Percentiles rank a stretch among this genome's conserved stretches.
phyloP scores from a whole-genome alignment of 1,140 invertebrate genomes.

The Camponotus vicinus region DNA sequence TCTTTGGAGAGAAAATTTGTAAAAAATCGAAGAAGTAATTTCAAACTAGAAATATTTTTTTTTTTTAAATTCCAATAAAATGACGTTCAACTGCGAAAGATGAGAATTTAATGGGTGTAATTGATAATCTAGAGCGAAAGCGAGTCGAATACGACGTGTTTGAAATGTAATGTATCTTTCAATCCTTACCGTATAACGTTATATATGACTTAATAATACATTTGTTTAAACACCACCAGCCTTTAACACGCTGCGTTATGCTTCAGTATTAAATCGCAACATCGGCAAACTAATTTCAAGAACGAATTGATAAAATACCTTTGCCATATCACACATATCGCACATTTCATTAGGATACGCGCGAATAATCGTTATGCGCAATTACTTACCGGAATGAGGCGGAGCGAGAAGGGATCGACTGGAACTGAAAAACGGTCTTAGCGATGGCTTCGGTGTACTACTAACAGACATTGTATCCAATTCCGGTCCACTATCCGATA shows the following conservation, averaged over 20 bases:
- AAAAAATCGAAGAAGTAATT: neutral
- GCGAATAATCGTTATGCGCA: neutral
- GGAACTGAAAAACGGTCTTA: slow-evolving; percentile 97
- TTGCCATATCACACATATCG: slow-evolving; percentile 40
- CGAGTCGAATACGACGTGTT: slow-evolving; percentile 42
- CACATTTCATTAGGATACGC: slow-evolving; percentile 30
- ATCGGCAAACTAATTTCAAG: slow-evolving; percentile 25
- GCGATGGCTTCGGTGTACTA: slow-evolving; percentile 97
- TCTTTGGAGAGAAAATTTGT: neutral
- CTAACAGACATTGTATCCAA: slow-evolving; percentile 98
- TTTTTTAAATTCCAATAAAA: slow-evolving; percentile 2
- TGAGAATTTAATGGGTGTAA: slow-evolving; percentile 17
- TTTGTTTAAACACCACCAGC: slow-evolving; percentile 39
- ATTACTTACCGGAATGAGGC: slow-evolving; percentile 83
- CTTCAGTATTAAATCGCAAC: slow-evolving; percentile 35
- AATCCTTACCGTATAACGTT: slow-evolving; percentile 65
- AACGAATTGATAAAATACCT: slow-evolving; percentile 55
- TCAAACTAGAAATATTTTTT: neutral
- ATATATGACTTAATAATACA: slow-evolving; percentile 44
- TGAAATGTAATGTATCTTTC: slow-evolving; percentile 18
- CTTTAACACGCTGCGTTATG: slow-evolving; percentile 18
- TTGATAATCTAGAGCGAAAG: slow-evolving; percentile 64
- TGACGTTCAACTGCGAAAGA: slow-evolving; percentile 51
- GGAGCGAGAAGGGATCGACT: slow-evolving; percentile 90
- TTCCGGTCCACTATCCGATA: slow-evolving; percentile 97